A percentile compares a stretch with the other conserved stretches of the same genome.
These are phyloP conservation scores for Sylvilagus bachmani DNA, from an alignment of 2,113 vertebrate species.

Conservation along the genomic window DNA sequence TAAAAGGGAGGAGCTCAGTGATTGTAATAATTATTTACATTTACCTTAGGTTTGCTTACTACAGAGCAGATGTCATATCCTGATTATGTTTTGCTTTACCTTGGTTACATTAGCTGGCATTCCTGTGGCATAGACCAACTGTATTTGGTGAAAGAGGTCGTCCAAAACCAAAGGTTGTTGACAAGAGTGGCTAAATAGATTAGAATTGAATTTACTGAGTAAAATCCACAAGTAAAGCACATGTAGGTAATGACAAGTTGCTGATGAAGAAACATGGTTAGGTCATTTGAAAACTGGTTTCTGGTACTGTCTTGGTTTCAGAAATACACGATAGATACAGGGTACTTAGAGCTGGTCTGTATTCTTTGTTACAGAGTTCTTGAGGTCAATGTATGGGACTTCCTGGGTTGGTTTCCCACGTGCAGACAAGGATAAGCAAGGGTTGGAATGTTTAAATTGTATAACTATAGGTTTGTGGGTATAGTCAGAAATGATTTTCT, in stretches of 20 bases:
- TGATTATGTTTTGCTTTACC: slow-evolving; percentile 70
- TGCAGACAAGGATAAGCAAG: slow-evolving; percentile 42
- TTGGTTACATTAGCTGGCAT: slow-evolving; percentile 67
- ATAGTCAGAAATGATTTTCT: slow-evolving; percentile 68
- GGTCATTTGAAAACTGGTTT: slow-evolving; percentile 55
- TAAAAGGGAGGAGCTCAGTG: neutral
- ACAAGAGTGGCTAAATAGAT: slow-evolving; percentile 66
- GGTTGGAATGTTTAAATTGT: slow-evolving; percentile 69
- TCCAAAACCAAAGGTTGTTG: slow-evolving; percentile 67
- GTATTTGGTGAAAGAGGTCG: slow-evolving; percentile 56
- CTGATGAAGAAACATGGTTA: slow-evolving; percentile 14
- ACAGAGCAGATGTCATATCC: slow-evolving; percentile 69
- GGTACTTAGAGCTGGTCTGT: neutral
- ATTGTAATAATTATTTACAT: slow-evolving; percentile 64
- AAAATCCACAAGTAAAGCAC: slow-evolving; percentile 57
- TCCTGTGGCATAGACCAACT: slow-evolving; percentile 43
- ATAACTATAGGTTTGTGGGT: slow-evolving; percentile 65
- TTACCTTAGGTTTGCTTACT: slow-evolving; percentile 55
- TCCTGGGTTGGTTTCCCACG: neutral
- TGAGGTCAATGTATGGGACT: slow-evolving; percentile 42
- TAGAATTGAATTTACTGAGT: slow-evolving; percentile 63
- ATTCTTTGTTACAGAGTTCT: slow-evolving; percentile 19
- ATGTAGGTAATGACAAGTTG: slow-evolving; percentile 60
- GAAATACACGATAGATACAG: neutral
- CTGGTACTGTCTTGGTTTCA: slow-evolving; percentile 48